Evolutionary conservation across 2,888 invertebrate species (phyloP), one percentile per base, ranked within the genome.

Genomic region (Tenthredo livida): DNA sequence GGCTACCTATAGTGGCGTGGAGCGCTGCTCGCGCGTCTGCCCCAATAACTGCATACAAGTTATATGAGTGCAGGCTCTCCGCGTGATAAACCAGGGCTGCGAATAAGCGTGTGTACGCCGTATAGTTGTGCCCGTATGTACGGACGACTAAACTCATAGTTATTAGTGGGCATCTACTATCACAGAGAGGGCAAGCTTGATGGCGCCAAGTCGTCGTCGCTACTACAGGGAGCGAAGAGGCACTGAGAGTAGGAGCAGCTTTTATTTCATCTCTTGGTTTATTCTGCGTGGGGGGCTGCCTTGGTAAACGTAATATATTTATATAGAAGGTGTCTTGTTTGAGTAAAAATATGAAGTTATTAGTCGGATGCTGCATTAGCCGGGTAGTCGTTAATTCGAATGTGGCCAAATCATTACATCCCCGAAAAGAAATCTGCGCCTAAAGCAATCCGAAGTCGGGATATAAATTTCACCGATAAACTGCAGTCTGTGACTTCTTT

Each of bases 21-120:
- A 37, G 70, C 29, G 5, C n/a, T n/a, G 6, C 54, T n/a, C 54
- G 54, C 29, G 10, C 80, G 40, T 80, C 80, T 80, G 80, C 61
- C 61, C 80, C 37, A 80, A 80, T 80, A 80, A 61, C n/a, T n/a
- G n/a, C 37, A 61, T 61, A 61, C 37, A 80, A 80, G 58, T 58
- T 80, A 80, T 61, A 80, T 80, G 40, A 80, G 58, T 2, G 58
- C n/a, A n/a, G n/a, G n/a, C 40, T 80, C 58, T 80, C 25, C 7
- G 80, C 7, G 80, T 12, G 21, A 61, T 80, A 58, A 80, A 58
- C 77, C 77, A 50, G 54, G 29, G 21, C 54, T 54, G 25, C 2
- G 47, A 47, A 33, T 21, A 70, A n/a, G n/a, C 40, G 25, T 40
- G 21, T 47, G 25, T 73, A 40, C 43, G 17, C 43, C 10, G n/a